Conservation (phyloP, 2,888 invertebrate species). For the Pogonocherus hispidulus region DNA sequence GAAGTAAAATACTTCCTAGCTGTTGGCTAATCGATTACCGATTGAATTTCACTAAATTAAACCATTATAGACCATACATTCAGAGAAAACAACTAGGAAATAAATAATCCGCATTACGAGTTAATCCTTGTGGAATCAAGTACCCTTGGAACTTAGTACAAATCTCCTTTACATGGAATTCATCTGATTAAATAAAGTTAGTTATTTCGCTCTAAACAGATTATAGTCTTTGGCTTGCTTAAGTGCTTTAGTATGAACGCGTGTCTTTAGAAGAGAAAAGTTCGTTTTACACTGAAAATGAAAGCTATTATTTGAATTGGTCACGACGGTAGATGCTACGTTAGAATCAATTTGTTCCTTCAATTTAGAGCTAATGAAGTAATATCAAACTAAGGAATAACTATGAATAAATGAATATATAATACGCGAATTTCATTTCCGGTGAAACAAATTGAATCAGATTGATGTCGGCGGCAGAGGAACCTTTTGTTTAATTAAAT, state of each 20-base stretch:
- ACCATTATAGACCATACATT: too few species aligned
- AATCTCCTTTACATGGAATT: neutral
- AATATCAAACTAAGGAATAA: neutral
- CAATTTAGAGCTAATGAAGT: neutral
- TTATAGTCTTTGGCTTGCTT: neutral
- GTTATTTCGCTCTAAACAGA: neutral
- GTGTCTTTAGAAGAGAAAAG: neutral
- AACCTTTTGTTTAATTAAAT: neutral
- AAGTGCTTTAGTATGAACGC: neutral
- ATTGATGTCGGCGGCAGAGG: neutral
- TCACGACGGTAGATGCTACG: neutral
- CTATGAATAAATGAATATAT: neutral
- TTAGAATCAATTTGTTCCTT: neutral
- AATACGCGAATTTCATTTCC: too few species aligned
- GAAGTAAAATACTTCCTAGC: too few species aligned
- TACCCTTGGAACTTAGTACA: neutral
- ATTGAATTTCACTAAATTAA: too few species aligned
- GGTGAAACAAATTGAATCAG: too few species aligned
- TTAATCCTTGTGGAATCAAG: neutral
- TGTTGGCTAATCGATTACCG: too few species aligned
- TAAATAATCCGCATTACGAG: neutral
- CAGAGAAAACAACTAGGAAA: neutral
- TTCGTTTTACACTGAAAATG: neutral
- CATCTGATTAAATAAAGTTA: neutral
- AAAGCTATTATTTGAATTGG: neutral